Conservation (phyloP, 2,113 vertebrate species). For the Mirounga angustirostris region DNA sequence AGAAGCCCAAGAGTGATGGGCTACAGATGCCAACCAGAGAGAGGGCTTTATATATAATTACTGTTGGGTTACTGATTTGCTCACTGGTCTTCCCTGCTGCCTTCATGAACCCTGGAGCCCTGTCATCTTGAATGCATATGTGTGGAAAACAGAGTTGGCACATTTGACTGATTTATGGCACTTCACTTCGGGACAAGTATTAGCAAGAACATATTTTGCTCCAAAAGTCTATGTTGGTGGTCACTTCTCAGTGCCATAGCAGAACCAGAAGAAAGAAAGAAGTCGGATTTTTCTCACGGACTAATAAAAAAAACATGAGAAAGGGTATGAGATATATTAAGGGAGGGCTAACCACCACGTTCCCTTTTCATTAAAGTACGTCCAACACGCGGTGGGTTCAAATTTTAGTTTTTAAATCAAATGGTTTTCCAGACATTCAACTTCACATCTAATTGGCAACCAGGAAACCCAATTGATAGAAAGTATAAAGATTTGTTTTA, state of each 20-base stretch:
- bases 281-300: neutral
- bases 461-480: neutral
- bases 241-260: neutral
- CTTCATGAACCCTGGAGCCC: neutral
- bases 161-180: conserved; percentile 20
- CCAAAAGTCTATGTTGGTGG: neutral
- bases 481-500: conserved; percentile 30
- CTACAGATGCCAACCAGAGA: neutral
- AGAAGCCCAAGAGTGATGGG: neutral
- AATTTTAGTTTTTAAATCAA: conserved; percentile 29
- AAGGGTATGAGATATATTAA: neutral
- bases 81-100: neutral
- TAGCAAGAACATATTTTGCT: neutral
- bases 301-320: neutral
- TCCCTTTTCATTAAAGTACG: neutral
- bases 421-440: neutral
- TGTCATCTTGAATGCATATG: neutral
- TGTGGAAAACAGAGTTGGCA: conserved; percentile 2
- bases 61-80: neutral
- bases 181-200: neutral
- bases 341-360: neutral
- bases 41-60: neutral
- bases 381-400: neutral
- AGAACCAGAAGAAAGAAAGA: neutral
- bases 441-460: neutral